Evolutionary conservation across 2,888 invertebrate genomes (phyloP).

Genomic region (Colletes collaris): DNA sequence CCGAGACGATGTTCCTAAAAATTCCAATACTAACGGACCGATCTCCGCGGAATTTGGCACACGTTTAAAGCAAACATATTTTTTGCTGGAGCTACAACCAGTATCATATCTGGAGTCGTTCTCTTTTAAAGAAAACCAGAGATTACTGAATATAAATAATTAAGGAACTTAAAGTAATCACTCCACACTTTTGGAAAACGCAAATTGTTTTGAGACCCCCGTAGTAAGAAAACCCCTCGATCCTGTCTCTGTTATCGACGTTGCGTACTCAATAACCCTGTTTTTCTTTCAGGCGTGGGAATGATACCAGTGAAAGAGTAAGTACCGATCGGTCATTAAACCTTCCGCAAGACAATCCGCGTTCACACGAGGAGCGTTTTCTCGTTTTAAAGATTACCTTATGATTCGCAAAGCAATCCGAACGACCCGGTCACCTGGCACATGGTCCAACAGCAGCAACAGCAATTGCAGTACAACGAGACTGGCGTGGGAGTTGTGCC

Average conservation of each 20-base stretch:
- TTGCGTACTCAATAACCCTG: constrained; percentile 21
- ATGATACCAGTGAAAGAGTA: constrained; percentile 97
- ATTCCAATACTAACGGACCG: too few species aligned
- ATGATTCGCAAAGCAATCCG: constrained; percentile 85
- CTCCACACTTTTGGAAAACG: too few species aligned
- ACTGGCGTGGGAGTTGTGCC: constrained; percentile 85
- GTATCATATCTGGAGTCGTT: too few species aligned
- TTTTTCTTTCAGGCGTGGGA: constrained; percentile 91
- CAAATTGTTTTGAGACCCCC: too few species aligned
- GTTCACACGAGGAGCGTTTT: not conserved
- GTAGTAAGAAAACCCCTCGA: too few species aligned
- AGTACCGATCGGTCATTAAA: constrained; percentile 82
- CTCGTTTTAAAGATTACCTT: constrained; percentile 58
- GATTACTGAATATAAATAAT: too few species aligned
- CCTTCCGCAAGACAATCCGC: constrained; percentile 6
- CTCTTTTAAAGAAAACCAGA: too few species aligned
- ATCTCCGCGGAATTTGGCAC: too few species aligned
- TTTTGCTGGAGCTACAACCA: too few species aligned
- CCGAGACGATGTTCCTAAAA: too few species aligned
- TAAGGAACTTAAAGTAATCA: too few species aligned
- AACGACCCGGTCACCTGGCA: constrained; percentile 93
- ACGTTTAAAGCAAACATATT: too few species aligned
- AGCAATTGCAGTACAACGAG: constrained; percentile 79
- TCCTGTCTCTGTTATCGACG: not conserved
- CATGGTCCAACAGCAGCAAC: constrained; percentile 87